Conservation (phyloP, 2,797 vertebrate genomes). For the Hafferia zeledoni region DNA sequence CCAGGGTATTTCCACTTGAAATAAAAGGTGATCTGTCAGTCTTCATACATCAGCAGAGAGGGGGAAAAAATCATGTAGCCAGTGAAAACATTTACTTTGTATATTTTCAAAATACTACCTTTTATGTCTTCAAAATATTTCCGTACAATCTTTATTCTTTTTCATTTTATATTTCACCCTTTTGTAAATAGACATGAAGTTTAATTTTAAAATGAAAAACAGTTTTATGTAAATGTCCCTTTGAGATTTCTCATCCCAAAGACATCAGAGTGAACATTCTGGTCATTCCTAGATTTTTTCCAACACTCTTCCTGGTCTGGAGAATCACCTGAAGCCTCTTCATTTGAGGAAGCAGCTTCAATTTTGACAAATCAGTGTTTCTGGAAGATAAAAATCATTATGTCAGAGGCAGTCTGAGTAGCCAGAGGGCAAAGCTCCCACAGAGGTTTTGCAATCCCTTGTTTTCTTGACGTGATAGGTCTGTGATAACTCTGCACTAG, state of each 20-base stretch:
- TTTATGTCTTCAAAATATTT: not conserved
- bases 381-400: not conserved
- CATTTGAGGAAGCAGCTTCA: not conserved
- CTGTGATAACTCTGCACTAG: not conserved
- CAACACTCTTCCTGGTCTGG: not conserved
- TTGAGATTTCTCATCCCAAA: not conserved
- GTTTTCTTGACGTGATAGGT: not conserved
- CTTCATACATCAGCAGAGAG: not conserved
- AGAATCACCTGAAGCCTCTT: not conserved
- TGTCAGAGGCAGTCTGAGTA: not conserved
- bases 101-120: not conserved
- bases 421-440: slow-evolving; percentile 23
- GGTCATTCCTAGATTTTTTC: not conserved
- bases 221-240: not conserved
- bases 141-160: not conserved
- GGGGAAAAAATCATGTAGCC: rapidly evolving
- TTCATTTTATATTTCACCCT: not conserved
- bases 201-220: not conserved
- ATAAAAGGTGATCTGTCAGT: not conserved
- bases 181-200: not conserved
- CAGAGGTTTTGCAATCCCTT: not conserved
- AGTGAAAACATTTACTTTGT: not conserved
- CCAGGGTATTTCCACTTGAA: not conserved
- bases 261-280: not conserved
- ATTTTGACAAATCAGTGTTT: not conserved